Evolutionary conservation across 2,888 invertebrate genomes (phyloP), one percentile per base, ranked within the genome.

Genomic region (Chironomus riparius): DNA sequence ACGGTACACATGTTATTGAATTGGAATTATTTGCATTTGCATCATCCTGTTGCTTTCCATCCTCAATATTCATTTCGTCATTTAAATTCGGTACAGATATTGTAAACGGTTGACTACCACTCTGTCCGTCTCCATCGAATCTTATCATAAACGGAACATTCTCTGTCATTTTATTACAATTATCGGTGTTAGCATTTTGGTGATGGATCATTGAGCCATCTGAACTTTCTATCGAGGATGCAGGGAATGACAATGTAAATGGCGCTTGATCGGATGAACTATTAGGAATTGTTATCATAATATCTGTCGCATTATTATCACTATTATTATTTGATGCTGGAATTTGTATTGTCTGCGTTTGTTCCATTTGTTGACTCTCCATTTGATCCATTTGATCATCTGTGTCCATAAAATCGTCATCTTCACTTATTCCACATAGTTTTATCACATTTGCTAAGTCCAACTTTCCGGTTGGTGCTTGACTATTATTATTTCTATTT

Each of bases 371-470:
- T 12, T 72, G 61, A 18, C 2, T 61, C 18, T 74, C 69, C 22
- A 68, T 28, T n/a, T 10, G 7, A 69, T 76, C 76, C 18, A 15
- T 48, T 62, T 70, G 76, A 7, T 79, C 79, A 50, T 80, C 79
- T 18, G 82, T 83, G 80, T 83, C 82, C 76, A 81, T 82, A 68
- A 83, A 84, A 78, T 91, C 91, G 78, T 89, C 89, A 78, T 90
- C 91, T 73, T 90, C 90, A 78, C 89, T 90, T 76, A 84, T 84
- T 83, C 91, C 89, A 70, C 91, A 90, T 77, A 91, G 85, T 82
- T 91, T 91, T 88, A 91, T 91, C 56, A 91, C 89, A 82, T 90
- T 90, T 74, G 90, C 90, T 79, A 91, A 85, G 82, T 91, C 91
- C 75, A 91, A 82, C 80, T 88, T 88, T 13, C 83, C 83, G 73